Evolutionary conservation across 2,113 vertebrate species (phyloP).

Genomic region (Amblyornis subalaris): DNA sequence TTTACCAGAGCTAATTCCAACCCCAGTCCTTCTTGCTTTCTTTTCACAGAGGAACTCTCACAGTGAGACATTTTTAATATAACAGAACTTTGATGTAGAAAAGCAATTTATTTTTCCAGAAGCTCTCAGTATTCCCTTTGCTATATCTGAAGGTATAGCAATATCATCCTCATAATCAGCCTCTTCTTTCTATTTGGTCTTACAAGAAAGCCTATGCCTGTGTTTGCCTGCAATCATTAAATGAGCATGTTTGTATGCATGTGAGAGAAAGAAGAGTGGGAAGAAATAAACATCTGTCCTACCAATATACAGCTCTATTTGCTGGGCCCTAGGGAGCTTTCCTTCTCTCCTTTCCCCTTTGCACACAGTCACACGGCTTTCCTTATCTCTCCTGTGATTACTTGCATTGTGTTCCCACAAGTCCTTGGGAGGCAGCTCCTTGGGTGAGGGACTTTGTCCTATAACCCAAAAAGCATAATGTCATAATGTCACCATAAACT

Average conservation of each 20-base stretch:
- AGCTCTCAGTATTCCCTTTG: conserved; percentile 22
- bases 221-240: neutral
- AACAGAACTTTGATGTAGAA: conserved; percentile 17
- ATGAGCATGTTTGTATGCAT: neutral
- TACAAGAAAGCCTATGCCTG: neutral
- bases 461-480: neutral
- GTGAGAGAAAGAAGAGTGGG: neutral
- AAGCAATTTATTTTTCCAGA: conserved; percentile 52
- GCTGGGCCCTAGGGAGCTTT: neutral
- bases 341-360: neutral
- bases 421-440: neutral
- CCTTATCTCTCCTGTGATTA: neutral
- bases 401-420: neutral
- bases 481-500: neutral
- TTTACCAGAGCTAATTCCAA: conserved; percentile 17
- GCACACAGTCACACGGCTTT: fast-evolving
- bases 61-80: conserved; percentile 24
- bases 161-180: neutral
- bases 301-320: neutral
- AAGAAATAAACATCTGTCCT: conserved; percentile 28
- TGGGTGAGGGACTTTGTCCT: neutral
- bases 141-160: neutral
- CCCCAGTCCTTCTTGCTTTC: neutral
- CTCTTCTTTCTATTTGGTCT: neutral
- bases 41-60: conserved; percentile 18